Conservation (phyloP, 2,113 vertebrate species). For the Patagioenas fasciata region DNA sequence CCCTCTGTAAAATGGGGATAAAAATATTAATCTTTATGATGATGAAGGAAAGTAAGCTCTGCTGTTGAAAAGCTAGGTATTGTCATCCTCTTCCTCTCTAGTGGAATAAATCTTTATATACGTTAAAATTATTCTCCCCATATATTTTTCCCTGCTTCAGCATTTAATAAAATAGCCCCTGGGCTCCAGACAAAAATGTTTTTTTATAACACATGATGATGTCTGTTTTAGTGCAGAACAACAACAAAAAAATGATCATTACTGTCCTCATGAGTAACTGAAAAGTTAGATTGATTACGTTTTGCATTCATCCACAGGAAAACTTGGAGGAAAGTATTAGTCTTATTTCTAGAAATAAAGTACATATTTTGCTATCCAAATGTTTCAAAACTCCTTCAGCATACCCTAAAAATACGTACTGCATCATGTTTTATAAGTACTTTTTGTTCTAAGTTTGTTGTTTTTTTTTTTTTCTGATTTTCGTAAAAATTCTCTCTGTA, state of each 20-base stretch:
- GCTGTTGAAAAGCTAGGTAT: background rate
- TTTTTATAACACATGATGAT: background rate
- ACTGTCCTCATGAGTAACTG: background rate
- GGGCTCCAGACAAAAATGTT: background rate
- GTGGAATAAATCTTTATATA: background rate
- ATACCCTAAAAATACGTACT: background rate
- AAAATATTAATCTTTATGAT: background rate
- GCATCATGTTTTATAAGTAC: background rate
- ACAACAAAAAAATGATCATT: background rate
- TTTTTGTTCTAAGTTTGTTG: background rate
- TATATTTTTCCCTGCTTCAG: background rate
- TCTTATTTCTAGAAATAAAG: conserved; percentile 5
- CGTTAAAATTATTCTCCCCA: background rate
- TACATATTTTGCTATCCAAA: background rate
- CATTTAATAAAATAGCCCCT: background rate
- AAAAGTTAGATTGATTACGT: conserved; percentile 5
- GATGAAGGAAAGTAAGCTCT: background rate
- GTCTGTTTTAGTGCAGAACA: background rate
- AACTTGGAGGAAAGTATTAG: background rate
- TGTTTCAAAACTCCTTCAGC: background rate
- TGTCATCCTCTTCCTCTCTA: background rate
- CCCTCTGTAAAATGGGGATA: background rate
- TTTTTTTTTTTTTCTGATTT: background rate
- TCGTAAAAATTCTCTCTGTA: background rate
- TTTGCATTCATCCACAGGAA: conserved; percentile 23